These are phyloP conservation scores for Pardalotus punctatus DNA, from an alignment of 2,113 vertebrate genomes.

Conservation along the genomic window DNA sequence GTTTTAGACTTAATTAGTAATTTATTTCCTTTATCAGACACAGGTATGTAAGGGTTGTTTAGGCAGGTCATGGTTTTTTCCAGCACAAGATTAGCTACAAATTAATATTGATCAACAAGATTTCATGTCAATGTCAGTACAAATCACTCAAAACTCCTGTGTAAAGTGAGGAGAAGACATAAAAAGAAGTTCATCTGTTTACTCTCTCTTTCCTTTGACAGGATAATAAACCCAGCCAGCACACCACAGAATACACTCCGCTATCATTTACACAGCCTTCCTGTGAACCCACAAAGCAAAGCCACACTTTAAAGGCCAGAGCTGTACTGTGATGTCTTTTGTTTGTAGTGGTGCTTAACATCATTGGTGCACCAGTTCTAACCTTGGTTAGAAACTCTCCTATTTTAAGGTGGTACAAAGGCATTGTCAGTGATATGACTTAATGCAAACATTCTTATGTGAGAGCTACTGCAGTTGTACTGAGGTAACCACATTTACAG, in stretches of 20 bases:
- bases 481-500: fast-evolving
- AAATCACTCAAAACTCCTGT: not conserved
- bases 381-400: not conserved
- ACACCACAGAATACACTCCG: not conserved
- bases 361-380: not conserved
- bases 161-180: not conserved
- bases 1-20: not conserved
- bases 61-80: not conserved
- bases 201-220: not conserved
- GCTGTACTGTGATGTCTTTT: not conserved
- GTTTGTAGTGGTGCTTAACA: not conserved
- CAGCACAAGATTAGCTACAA: not conserved
- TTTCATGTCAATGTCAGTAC: not conserved
- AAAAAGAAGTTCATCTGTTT: not conserved
- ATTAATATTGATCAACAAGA: not conserved
- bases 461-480: not conserved
- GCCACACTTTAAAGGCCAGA: not conserved
- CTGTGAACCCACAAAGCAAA: not conserved
- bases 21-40: not conserved
- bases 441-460: not conserved
- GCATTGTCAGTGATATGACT: not conserved
- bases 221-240: not conserved
- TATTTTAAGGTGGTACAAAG: not conserved
- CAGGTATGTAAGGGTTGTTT: not conserved
- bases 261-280: not conserved